Evolutionary conservation across 2,797 vertebrate genomes (phyloP), one percentile per base, ranked within the genome.

Genomic region (Diceros bicornis): DNA sequence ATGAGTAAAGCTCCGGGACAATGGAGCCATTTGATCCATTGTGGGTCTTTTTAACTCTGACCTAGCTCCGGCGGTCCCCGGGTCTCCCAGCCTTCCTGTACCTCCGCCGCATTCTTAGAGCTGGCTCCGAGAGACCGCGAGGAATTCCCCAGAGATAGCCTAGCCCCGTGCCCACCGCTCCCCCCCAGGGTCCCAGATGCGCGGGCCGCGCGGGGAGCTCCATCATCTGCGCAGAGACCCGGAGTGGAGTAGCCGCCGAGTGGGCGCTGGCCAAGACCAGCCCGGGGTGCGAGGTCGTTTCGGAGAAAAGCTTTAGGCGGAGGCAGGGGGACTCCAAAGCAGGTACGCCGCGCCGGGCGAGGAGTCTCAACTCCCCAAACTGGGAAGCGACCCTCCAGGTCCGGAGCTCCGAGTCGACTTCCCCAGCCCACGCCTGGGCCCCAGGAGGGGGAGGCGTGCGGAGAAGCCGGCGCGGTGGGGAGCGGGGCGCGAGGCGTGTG

Each of bases 181-280:
- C 27, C 29, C 14, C 3, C 37, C 62, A 0, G 74, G n/a, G 37
- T 95, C 91, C 89, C 94, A 89, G 64, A 68, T 34, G 57, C 41
- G 17, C 52, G 0, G 44, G 29, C 68, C 44, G 8, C 50, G 50
- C 20, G n/a, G 57, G 44, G 71, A 77, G 44, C 37, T 89, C 77
- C 85, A 32, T 78, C 84, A 86, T 97, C 82, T 66, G 89, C 13
- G 32, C 37, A 7, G 85, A 89, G 74, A 78, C 41, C 62, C 21
- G 2, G 91, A 29, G 34, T 37, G 44, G 71, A 12, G 41, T 29
- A 16, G 92, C 25, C 17, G 4, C 37, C 8, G n/a, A 41, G 59
- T 29, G 59, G 87, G 79, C 3, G 47, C 89, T 61, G 69, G 66
- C 78, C 62, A 25, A 37, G 66, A 74, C 13, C 4, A 57, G 41